These are phyloP conservation scores for Phenacoccus solenopsis DNA, from an alignment of 1,140 invertebrate species.

Conservation along the genomic window DNA sequence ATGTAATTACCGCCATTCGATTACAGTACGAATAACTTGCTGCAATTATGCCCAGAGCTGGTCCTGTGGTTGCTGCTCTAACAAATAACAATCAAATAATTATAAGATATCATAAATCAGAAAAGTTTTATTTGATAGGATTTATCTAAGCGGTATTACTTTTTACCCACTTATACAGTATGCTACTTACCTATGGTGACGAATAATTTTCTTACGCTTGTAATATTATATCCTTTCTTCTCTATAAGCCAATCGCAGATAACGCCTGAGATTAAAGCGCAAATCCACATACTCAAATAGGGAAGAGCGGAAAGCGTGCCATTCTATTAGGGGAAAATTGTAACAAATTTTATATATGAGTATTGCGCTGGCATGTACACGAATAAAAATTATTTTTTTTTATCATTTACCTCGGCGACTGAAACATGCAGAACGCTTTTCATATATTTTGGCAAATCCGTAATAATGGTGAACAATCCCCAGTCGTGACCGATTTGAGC, in stretches of 20 bases:
- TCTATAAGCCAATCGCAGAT: conserved; percentile 48
- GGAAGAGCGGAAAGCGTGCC: conserved; percentile 45
- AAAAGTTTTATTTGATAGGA: too few relatives aligned
- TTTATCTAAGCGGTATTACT: too few relatives aligned
- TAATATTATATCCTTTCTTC: conserved; percentile 41
- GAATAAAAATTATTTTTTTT: too few relatives aligned
- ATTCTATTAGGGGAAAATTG: conserved; percentile 34
- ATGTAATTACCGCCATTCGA: conserved; percentile 43
- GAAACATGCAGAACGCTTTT: conserved; percentile 64
- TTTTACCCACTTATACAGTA: too few relatives aligned
- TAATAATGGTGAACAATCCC: conserved; percentile 73
- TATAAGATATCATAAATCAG: too few relatives aligned
- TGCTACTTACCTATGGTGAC: conserved; percentile 45
- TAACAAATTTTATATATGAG: background rate
- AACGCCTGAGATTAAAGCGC: conserved; percentile 43
- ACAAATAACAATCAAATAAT: background rate
- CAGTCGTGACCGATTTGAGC: conserved; percentile 70
- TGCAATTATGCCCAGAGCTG: conserved; percentile 61
- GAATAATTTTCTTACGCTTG: conserved; percentile 54
- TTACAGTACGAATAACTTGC: conserved; percentile 69
- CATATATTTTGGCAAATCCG: conserved; percentile 75
- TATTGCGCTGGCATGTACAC: background rate
- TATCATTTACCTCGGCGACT: conserved; percentile 50
- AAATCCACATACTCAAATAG: conserved; percentile 49
- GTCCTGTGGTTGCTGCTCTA: conserved; percentile 47